Evolutionary conservation across 2,888 invertebrate species (phyloP), one percentile per base, ranked within the genome.

Genomic region (Leptinotarsa rubiginosa): DNA sequence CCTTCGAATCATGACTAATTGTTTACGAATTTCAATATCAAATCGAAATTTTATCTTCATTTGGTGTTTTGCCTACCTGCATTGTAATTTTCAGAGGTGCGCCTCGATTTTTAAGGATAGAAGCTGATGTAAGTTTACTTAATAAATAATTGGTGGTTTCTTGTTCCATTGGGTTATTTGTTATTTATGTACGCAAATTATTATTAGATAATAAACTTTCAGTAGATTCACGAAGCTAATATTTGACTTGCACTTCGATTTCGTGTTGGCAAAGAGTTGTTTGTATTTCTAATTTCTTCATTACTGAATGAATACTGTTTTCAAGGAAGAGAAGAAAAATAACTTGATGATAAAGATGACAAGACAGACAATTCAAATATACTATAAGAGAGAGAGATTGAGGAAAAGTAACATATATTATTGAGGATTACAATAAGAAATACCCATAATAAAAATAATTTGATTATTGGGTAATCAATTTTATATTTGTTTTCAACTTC

Each of bases 1-100:
- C 62, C 62, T 62, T 62, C 62, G 41, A 31, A 31, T 62, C 62
- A 13, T 62, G 62, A 62, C 62, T 62, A 62, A 62, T 62, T 62
- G 41, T 62, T 62, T 62, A 62, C 18, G 31, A 7, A 62, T 62
- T 31, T 31, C 25, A 62, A 31, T 18, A 62, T 62, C 12, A 31
- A 31, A 31, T 62, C 16, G 20, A n/a, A 31, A 62, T 62, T 62
- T 62, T 62, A 62, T 62, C 62, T 22, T 3, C 31, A 62, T 62
- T 62, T 41, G 13, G 62, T 62, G 25, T 31, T 22, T 62, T 7
- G 16, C 18, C 31, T 12, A 31, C 18, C 41, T 4, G 31, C 16
- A n/a, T 62, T 31, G 62, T 62, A 41, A 62, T 62, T 62, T 62
- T 62, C 16, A n/a, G 18, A 62, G 62, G 62, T 62, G 62, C 62